phyloP scores from a whole-genome alignment of 2,888 invertebrate genomes.

The Cerastis leucographa region DNA sequence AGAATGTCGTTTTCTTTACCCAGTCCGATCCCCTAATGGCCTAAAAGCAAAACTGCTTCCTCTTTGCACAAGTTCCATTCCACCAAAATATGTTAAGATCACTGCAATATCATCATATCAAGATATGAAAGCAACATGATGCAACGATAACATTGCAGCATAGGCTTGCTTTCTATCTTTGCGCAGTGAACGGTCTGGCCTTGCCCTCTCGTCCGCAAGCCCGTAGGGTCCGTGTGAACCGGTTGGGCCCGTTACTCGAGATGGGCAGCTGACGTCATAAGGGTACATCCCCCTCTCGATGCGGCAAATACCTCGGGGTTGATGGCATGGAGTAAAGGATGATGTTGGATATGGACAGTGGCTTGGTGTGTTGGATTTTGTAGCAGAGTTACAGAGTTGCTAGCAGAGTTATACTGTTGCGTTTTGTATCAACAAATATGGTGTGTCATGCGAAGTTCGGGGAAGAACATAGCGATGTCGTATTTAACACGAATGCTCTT shows the following conservation, averaged over 20 bases:
- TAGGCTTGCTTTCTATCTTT: conserved; percentile 58
- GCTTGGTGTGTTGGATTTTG: conserved; percentile 14
- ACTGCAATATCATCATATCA: conserved; percentile 19
- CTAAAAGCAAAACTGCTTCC: neutral
- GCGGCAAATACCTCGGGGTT: conserved; percentile 46
- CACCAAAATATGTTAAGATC: neutral
- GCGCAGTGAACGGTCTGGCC: conserved; percentile 66
- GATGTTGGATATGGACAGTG: conserved; percentile 5
- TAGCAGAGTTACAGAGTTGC: conserved; percentile 2
- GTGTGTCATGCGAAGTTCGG: neutral
- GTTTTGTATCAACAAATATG: neutral
- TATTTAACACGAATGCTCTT: too few species aligned
- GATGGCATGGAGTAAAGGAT: conserved; percentile 38
- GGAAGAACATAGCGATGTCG: neutral
- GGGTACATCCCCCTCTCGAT: conserved; percentile 52
- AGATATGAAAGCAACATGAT: conserved; percentile 58
- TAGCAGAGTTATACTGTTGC: too few species aligned
- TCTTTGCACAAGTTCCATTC: neutral
- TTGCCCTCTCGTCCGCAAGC: conserved; percentile 65
- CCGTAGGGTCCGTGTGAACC: conserved; percentile 66
- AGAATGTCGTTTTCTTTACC: too few species aligned
- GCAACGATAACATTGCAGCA: conserved; percentile 57
- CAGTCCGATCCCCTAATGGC: too few species aligned
- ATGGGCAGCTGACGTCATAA: conserved; percentile 64
- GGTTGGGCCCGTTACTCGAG: conserved; percentile 67